Conservation (phyloP, 2,888 invertebrate genomes). For the Nebria brevicollis region DNA sequence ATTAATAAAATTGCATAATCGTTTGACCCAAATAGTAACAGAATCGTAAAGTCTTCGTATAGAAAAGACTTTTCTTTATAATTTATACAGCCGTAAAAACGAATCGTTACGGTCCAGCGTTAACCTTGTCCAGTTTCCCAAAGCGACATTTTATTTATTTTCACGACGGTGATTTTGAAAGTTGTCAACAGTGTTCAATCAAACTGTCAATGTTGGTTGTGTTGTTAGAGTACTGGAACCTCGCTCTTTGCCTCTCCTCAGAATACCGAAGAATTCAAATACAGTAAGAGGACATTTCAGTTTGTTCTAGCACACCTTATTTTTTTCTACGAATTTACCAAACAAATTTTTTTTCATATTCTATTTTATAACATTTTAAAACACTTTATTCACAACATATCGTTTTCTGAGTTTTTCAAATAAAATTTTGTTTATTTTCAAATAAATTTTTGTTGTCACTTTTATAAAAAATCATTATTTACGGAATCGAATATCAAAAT, state of each 20-base stretch:
- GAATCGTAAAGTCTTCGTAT: not conserved
- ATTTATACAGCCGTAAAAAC: not conserved
- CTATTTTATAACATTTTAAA: too few relatives aligned
- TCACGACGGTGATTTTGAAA: conserved; percentile 46
- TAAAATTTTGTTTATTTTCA: too few relatives aligned
- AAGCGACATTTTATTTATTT: conserved; percentile 42
- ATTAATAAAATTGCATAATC: not conserved
- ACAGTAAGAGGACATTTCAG: conserved; percentile 5
- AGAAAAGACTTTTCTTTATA: not conserved
- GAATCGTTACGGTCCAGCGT: conserved; percentile 29
- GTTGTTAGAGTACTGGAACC: not conserved
- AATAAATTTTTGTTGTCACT: too few relatives aligned
- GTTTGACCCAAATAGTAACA: not conserved
- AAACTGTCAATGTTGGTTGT: conserved; percentile 32
- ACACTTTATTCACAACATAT: too few relatives aligned
- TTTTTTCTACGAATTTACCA: not conserved
- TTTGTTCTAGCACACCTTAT: conserved; percentile 24
- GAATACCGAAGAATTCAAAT: not conserved
- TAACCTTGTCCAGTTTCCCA: conserved; percentile 44
- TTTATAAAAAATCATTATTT: not conserved
- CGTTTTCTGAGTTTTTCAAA: too few relatives aligned
- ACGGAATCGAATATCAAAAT: not conserved
- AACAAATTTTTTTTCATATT: not conserved
- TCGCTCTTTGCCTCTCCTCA: conserved; percentile 2
- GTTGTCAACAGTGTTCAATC: conserved; percentile 48